A percentile compares a stretch with the other conserved stretches of the same genome.
Conservation (phyloP, 2,797 vertebrate species). For the Cossypha dichroa region DNA sequence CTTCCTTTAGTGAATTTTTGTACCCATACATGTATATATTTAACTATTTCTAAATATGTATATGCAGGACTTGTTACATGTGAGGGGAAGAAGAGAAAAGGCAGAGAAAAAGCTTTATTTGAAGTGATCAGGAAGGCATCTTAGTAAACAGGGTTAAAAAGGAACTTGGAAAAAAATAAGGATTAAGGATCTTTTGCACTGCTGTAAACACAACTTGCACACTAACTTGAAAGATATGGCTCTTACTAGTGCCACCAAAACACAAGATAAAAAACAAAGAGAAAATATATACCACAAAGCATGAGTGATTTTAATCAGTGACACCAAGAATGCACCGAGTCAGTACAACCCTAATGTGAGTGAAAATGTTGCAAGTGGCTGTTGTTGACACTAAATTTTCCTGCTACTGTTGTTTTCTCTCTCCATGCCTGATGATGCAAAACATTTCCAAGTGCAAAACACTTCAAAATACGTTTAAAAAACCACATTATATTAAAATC, state of each 20-base stretch:
- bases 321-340: background rate
- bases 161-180: no score
- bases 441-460: background rate
- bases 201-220: no score
- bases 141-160: no score
- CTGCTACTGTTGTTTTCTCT: background rate
- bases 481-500: background rate
- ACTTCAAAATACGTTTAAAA: background rate
- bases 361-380: background rate
- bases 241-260: background rate
- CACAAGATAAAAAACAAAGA: background rate
- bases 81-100: no score
- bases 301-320: background rate
- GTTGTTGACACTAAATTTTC: background rate
- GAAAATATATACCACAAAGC: background rate
- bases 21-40: no score
- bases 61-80: no score
- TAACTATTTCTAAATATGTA: no score
- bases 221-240: rapidly evolving
- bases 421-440: background rate
- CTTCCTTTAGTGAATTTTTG: no score
- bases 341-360: background rate
- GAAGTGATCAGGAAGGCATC: no score
- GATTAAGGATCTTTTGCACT: no score
- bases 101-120: no score